A percentile compares a stretch with the other conserved stretches of the same genome.
These are phyloP conservation scores for Phrynosoma blainvillii DNA, from an alignment of 2,113 vertebrate genomes.

Conservation along the genomic window DNA sequence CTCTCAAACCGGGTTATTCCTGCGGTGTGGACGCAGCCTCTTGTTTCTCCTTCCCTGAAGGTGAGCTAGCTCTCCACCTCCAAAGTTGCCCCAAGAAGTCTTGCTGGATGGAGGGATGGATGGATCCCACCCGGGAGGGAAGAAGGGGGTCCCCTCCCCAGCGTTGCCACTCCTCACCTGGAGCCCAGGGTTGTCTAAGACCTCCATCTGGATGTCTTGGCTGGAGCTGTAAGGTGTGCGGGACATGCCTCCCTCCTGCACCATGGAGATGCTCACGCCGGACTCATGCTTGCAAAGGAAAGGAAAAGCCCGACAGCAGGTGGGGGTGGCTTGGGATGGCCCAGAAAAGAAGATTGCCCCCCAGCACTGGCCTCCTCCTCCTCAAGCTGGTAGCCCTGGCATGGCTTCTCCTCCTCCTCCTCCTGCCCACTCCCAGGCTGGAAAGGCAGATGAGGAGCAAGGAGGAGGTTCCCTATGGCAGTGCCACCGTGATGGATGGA, in stretches of 20 bases:
- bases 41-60: neutral
- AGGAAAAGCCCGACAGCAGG: neutral
- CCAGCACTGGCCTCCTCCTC: constrained; percentile 14
- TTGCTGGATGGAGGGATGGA: no score
- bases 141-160: neutral
- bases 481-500: constrained; percentile 25
- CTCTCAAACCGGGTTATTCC: no score
- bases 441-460: no score
- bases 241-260: constrained; percentile 98
- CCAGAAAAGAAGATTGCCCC: neutral
- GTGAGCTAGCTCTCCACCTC: neutral
- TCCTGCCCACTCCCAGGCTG: neutral
- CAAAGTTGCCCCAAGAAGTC: neutral
- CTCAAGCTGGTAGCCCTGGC: constrained; percentile 56
- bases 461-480: no score
- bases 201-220: constrained; percentile 98
- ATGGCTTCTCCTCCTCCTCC: constrained; percentile 49
- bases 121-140: no score
- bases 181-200: constrained; percentile 89
- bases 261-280: constrained; percentile 78
- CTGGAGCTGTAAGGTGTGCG: constrained; percentile 94
- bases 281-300: constrained; percentile 43
- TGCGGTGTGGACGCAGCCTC: no score
- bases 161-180: constrained; percentile 82
- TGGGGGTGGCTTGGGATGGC: neutral